A percentile compares a stretch with the other conserved stretches of the same genome.
Conservation (phyloP, 2,113 vertebrate species). For the Triplophysa dalaica region DNA sequence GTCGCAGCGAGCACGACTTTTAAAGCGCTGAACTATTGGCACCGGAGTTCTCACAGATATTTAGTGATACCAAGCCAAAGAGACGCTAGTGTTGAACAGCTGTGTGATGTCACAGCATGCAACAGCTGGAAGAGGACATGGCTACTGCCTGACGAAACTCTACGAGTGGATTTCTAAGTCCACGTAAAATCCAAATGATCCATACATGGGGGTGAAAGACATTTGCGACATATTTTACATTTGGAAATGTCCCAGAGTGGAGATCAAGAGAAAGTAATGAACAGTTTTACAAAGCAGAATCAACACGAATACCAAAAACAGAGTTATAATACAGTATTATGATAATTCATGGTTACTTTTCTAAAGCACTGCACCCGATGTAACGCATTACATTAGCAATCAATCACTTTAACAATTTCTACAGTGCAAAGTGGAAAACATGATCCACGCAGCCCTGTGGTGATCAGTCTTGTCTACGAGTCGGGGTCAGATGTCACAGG, state of each 20-base stretch:
- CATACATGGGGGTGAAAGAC: background rate
- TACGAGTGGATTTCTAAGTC: background rate
- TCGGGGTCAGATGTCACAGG: conserved; percentile 33
- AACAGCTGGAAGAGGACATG: conserved; percentile 54
- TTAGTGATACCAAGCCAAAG: conserved; percentile 56
- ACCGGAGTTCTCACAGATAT: conserved; percentile 66
- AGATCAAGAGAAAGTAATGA: too few relatives aligned
- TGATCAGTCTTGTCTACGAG: conserved; percentile 21
- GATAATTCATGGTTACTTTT: too few relatives aligned
- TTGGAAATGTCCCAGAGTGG: too few relatives aligned
- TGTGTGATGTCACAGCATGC: conserved; percentile 56
- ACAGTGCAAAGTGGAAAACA: background rate
- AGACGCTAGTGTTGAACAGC: conserved; percentile 54
- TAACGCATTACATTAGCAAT: too few relatives aligned
- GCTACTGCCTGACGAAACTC: conserved; percentile 5
- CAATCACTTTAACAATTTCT: too few relatives aligned
- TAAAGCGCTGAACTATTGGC: conserved; percentile 51
- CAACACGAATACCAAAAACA: too few relatives aligned
- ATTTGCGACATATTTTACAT: too few relatives aligned
- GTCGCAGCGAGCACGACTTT: conserved; percentile 47
- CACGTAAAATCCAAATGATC: background rate
- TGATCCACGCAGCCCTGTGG: background rate
- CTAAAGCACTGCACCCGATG: too few relatives aligned
- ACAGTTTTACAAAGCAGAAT: too few relatives aligned
- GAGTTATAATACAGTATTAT: too few relatives aligned